A percentile compares a stretch with the other conserved stretches of the same genome.
Conservation (phyloP, 2,797 vertebrate species). For the Lepus oiostolus region DNA sequence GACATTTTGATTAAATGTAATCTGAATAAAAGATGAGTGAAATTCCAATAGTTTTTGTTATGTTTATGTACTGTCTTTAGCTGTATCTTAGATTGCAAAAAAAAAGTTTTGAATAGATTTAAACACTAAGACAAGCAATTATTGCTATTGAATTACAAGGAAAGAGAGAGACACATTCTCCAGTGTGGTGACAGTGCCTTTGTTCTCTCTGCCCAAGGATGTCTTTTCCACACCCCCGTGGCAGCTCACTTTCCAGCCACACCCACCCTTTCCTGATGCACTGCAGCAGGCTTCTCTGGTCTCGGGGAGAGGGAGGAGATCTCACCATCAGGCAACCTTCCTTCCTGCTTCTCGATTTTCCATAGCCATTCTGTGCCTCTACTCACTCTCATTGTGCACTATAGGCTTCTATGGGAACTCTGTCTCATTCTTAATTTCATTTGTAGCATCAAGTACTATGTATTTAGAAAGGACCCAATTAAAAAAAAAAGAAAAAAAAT, state of each 20-base stretch:
- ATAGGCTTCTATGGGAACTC: not conserved
- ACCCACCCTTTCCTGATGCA: not conserved
- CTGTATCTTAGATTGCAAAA: not conserved
- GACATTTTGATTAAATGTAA: constrained; percentile 10
- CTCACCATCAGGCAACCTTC: not conserved
- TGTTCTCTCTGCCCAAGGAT: constrained; percentile 33
- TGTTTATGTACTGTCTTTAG: constrained; percentile 17
- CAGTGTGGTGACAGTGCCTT: not conserved
- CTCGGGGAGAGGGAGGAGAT: not conserved
- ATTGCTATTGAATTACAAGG: not conserved
- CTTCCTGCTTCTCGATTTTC: not conserved
- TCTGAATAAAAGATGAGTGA: constrained; percentile 41
- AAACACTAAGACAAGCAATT: not conserved
- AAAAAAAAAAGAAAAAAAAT: not conserved
- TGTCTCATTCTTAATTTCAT: constrained; percentile 55
- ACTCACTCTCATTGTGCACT: not conserved
- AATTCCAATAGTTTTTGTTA: constrained; percentile 43
- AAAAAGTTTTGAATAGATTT: constrained; percentile 40
- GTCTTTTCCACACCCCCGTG: not conserved
- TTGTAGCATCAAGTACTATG: not conserved
- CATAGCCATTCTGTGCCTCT: not conserved
- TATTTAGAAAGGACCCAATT: not conserved
- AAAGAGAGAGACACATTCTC: not conserved
- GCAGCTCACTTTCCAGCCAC: not conserved
- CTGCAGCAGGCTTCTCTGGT: not conserved